A percentile compares a stretch with the other conserved stretches of the same genome.
Evolutionary conservation across 2,888 invertebrate genomes (phyloP).

Genomic region (Machimus atricapillus): DNA sequence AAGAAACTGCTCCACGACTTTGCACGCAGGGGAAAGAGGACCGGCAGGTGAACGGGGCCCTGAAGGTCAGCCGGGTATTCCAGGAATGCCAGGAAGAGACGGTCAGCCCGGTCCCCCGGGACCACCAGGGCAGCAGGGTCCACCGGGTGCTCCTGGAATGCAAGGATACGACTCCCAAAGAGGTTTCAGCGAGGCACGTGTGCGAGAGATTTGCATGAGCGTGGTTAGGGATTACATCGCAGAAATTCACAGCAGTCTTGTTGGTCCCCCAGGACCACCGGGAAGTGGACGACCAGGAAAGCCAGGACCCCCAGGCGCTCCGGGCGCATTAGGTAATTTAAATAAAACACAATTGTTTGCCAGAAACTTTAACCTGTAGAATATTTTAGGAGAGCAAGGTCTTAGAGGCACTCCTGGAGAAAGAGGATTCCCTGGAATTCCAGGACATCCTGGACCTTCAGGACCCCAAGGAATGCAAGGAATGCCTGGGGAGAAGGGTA

Average conservation of each 20-base stretch:
- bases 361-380: background rate
- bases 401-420: slow-evolving; percentile 68
- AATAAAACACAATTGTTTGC: background rate
- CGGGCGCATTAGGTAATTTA: slow-evolving; percentile 62
- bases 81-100: slow-evolving; percentile 68
- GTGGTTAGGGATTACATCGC: slow-evolving; percentile 80
- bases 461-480: slow-evolving; percentile 63
- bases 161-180: slow-evolving; percentile 63
- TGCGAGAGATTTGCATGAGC: slow-evolving; percentile 81
- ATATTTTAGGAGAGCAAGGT: slow-evolving; percentile 66
- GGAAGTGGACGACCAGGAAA: slow-evolving; percentile 72
- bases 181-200: slow-evolving; percentile 65
- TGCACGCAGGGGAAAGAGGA: slow-evolving; percentile 64
- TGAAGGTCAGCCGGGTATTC: slow-evolving; percentile 66
- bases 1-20: background rate
- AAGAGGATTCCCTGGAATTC: slow-evolving; percentile 75
- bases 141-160: slow-evolving; percentile 53
- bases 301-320: slow-evolving; percentile 69
- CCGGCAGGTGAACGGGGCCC: slow-evolving; percentile 67
- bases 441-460: slow-evolving; percentile 73
- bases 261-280: slow-evolving; percentile 54
- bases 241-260: slow-evolving; percentile 69
- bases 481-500: slow-evolving; percentile 78
- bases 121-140: slow-evolving; percentile 49
- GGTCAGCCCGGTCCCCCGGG: slow-evolving; percentile 64